These are phyloP conservation scores for Orchestes rusci DNA, from an alignment of 2,888 invertebrate genomes.

Conservation along the genomic window DNA sequence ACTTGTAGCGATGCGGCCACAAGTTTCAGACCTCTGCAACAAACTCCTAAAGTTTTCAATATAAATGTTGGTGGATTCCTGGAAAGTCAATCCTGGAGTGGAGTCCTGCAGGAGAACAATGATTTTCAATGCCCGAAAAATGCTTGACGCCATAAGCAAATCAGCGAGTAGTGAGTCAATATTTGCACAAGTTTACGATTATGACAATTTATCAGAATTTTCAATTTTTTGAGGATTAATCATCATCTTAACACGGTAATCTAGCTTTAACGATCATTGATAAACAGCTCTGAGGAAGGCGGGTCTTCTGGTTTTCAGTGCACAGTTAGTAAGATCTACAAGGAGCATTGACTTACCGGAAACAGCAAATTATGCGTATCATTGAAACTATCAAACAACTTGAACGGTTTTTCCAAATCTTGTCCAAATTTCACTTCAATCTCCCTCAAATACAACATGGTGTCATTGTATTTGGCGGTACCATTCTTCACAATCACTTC, in stretches of 20 bases:
- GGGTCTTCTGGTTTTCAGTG: too few relatives aligned
- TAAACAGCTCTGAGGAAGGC: too few relatives aligned
- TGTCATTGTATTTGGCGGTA: slow-evolving; percentile 32
- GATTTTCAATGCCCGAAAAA: too few relatives aligned
- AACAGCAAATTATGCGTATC: slow-evolving; percentile 51
- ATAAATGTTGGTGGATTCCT: slow-evolving; percentile 39
- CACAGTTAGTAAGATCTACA: too few relatives aligned
- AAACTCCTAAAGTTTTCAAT: slow-evolving; percentile 53
- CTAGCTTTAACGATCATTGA: too few relatives aligned
- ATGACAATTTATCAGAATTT: too few relatives aligned
- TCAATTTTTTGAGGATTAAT: too few relatives aligned
- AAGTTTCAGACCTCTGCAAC: slow-evolving; percentile 45
- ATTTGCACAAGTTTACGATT: too few relatives aligned
- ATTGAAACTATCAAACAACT: slow-evolving; percentile 54
- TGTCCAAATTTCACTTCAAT: slow-evolving; percentile 36
- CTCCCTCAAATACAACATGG: slow-evolving; percentile 31
- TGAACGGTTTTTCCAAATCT: slow-evolving; percentile 45
- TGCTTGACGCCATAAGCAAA: too few relatives aligned
- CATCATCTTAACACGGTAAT: too few relatives aligned
- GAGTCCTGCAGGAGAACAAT: slow-evolving; percentile 43
- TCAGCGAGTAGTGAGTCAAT: too few relatives aligned
- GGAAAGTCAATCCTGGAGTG: slow-evolving; percentile 50
- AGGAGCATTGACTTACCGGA: slow-evolving; percentile 42
- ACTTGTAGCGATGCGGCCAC: too few relatives aligned
- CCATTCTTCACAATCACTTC: slow-evolving; percentile 51